phyloP scores from a whole-genome alignment of 1,140 invertebrate species.

The Pinna nobilis region DNA sequence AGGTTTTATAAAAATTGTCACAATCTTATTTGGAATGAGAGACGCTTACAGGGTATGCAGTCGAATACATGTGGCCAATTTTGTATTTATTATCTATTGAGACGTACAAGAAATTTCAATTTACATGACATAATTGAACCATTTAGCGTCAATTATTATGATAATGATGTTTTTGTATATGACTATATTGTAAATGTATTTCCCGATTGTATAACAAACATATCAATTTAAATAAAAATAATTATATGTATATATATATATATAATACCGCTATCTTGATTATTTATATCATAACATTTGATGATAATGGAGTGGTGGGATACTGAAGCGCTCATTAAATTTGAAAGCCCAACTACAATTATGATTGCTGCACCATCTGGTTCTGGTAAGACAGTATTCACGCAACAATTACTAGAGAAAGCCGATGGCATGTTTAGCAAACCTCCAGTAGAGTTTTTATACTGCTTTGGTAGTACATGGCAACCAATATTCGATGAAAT shows the following conservation, averaged over 20 bases:
- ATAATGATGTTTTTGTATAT: constrained; percentile 17
- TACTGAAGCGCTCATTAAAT: constrained; percentile 13
- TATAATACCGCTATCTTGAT: neutral
- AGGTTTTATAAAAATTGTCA: neutral
- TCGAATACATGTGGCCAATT: constrained; percentile 21
- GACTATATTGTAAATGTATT: neutral
- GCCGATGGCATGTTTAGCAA: constrained; percentile 7
- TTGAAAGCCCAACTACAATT: constrained; percentile 13
- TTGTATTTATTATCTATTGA: constrained; percentile 20
- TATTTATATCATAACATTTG: neutral
- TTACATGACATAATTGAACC: neutral
- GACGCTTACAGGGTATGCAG: constrained; percentile 4
- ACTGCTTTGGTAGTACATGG: constrained; percentile 5
- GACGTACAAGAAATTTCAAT: neutral
- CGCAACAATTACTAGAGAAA: constrained; percentile 5
- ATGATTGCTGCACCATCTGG: constrained; percentile 11
- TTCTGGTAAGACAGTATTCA: constrained; percentile 16
- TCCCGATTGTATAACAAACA: constrained; percentile 12
- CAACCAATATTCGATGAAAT: constrained; percentile 25
- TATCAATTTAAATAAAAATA: neutral
- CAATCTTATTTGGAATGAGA: neutral
- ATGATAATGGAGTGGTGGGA: constrained; percentile 1
- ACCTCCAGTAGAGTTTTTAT: neutral
- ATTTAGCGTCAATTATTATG: neutral
- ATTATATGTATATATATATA: neutral